Conservation (phyloP, 2,113 vertebrate species). For the Chaenocephalus aceratus region DNA sequence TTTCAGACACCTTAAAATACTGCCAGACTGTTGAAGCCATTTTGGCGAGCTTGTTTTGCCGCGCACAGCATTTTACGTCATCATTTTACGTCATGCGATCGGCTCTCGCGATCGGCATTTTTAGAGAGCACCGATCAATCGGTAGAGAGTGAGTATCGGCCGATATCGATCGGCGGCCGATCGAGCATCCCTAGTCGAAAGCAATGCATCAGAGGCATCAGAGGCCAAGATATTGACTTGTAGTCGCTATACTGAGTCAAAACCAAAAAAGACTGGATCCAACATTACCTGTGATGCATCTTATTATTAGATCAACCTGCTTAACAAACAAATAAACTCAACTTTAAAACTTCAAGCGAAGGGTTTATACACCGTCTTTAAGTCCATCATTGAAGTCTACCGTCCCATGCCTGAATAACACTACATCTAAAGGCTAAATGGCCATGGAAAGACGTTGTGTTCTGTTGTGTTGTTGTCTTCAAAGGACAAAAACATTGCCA, state of each 20-base stretch:
- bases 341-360: neutral
- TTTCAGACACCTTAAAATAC: too few species aligned
- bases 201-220: neutral
- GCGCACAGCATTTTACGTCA: too few species aligned
- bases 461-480: too few species aligned
- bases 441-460: too few species aligned
- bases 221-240: conserved; percentile 1
- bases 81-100: too few species aligned
- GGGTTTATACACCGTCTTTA: neutral
- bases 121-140: too few species aligned
- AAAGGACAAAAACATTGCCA: too few species aligned
- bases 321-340: neutral
- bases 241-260: neutral
- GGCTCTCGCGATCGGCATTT: too few species aligned
- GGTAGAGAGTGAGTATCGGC: too few species aligned
- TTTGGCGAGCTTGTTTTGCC: too few species aligned
- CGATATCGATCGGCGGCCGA: too few species aligned
- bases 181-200: neutral
- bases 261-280: neutral
- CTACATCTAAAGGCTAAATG: neutral
- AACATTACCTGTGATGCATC: neutral
- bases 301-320: neutral
- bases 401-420: neutral
- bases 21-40: too few species aligned
- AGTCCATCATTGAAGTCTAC: neutral